Evolutionary conservation across 1,140 invertebrate genomes (phyloP).

Genomic region (Neodiprion pinetum): DNA sequence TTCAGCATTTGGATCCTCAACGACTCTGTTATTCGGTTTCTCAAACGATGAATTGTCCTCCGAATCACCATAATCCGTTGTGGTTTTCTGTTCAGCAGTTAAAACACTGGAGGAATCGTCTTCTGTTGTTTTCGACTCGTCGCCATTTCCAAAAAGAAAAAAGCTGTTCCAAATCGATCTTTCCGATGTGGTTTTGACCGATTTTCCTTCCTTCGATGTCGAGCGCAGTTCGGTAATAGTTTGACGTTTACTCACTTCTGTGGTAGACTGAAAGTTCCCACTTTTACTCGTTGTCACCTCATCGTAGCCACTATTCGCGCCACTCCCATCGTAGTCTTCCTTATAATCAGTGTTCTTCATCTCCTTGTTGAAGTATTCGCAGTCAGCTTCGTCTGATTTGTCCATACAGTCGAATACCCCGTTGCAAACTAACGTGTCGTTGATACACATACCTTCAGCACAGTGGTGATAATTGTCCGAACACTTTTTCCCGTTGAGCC

Average conservation of each 20-base stretch:
- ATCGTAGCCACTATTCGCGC: not conserved
- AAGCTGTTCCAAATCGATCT: no score
- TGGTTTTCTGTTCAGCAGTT: not conserved
- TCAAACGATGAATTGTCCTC: not conserved
- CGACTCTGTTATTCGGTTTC: not conserved
- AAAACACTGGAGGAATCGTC: no score
- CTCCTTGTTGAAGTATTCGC: constrained; percentile 29
- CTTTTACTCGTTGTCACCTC: not conserved
- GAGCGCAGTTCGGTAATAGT: no score
- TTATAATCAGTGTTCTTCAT: constrained; percentile 9
- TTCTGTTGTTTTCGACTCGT: no score
- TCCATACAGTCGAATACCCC: constrained; percentile 55
- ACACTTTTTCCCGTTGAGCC: constrained; percentile 39
- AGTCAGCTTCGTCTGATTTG: constrained; percentile 58
- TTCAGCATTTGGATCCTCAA: not conserved
- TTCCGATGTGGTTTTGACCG: no score
- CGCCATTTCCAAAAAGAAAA: no score
- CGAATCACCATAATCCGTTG: not conserved
- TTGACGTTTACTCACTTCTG: no score
- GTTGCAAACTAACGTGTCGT: constrained; percentile 55
- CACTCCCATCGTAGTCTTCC: not conserved
- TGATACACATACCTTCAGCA: constrained; percentile 52
- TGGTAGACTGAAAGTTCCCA: not conserved
- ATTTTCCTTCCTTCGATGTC: no score
- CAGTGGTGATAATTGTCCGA: constrained; percentile 54